phyloP scores from a whole-genome alignment of 30 jellyfish, hydroid and myxozoan genomes.

The Pelagia noctiluca region DNA sequence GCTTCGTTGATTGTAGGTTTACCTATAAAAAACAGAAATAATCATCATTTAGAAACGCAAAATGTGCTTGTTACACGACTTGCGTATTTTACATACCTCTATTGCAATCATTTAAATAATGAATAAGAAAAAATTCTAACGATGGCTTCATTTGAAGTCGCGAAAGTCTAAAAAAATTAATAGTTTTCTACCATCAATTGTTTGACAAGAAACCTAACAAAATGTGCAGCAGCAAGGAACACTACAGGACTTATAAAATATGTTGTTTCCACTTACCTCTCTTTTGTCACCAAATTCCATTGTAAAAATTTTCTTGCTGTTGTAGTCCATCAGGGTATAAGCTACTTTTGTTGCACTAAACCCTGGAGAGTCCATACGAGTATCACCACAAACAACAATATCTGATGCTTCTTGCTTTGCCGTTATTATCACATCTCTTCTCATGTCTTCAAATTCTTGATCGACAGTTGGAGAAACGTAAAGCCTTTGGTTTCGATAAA shows the following conservation, averaged over 20 bases:
- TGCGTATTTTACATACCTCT: neutral
- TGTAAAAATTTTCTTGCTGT: neutral
- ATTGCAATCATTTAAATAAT: neutral
- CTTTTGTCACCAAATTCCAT: conserved; percentile 19
- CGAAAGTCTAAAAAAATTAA: neutral
- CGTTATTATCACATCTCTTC: neutral
- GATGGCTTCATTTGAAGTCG: neutral
- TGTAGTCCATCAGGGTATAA: conserved; percentile 21
- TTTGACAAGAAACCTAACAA: no score
- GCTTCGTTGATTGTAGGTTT: conserved; percentile 38
- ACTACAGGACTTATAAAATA: no score
- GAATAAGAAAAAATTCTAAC: neutral
- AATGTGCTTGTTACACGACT: neutral
- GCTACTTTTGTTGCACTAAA: conserved; percentile 37
- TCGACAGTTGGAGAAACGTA: conserved; percentile 36
- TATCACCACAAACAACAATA: conserved; percentile 17
- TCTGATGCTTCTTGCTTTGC: neutral
- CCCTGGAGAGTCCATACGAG: conserved; percentile 43
- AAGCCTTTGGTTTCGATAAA: conserved; percentile 5
- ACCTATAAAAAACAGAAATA: conserved; percentile 19
- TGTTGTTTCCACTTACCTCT: no score
- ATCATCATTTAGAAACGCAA: neutral
- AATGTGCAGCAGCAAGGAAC: no score
- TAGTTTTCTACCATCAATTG: neutral
- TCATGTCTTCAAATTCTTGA: conserved; percentile 15